Base-by-base conservation (phyloP, 2,797 vertebrate species). In the Lagodon rhomboides region DNA sequence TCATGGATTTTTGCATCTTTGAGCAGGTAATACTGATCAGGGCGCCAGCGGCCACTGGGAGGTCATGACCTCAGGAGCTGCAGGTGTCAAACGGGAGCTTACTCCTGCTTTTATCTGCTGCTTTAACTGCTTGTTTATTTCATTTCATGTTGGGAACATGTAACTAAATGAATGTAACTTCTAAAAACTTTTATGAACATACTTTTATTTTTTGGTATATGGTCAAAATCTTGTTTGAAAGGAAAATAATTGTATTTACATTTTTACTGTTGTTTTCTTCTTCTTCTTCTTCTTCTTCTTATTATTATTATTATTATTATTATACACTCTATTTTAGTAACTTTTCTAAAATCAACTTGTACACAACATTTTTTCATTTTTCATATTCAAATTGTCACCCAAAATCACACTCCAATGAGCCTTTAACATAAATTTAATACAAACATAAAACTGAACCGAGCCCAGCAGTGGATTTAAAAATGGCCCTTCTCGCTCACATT, bases 381-480 rank as follows among this genome's bases (percentile, higher is more conserved):
- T 27, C 4, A 27, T 27, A 47, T 4, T 17, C 17, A 8, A 8
- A 47, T 2, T 18, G 16, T 8, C 46, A 47, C 46, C 17, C 16
- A 47, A 47, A 44, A 18, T 18, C 46, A 47, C 1, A 47, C 46
- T 17, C 49, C 9, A 50, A 9, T 11, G 12, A 13, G 34, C 34
- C 34, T 34, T 13, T 15, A 44, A 44, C 16, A 13, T 5, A 44
- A 44, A 16, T 13, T 5, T 15, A 44, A 17, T 55, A 23, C 1
- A 3, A 12, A 11, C 9, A 20, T 5, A 1, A 61, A 2, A 27
- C 16, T 43, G 5, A 34, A 34, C 34, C 9, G 34, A 34, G 34
- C 34, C 34, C 34, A 34, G 34, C 34, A 55, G 60, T 53, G 73
- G 17, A 70, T 75, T 81, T 80, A 54, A 44, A 71, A 54, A 23